Evolutionary conservation across 2,113 vertebrate species (phyloP).

Genomic region (Delphinus delphis): DNA sequence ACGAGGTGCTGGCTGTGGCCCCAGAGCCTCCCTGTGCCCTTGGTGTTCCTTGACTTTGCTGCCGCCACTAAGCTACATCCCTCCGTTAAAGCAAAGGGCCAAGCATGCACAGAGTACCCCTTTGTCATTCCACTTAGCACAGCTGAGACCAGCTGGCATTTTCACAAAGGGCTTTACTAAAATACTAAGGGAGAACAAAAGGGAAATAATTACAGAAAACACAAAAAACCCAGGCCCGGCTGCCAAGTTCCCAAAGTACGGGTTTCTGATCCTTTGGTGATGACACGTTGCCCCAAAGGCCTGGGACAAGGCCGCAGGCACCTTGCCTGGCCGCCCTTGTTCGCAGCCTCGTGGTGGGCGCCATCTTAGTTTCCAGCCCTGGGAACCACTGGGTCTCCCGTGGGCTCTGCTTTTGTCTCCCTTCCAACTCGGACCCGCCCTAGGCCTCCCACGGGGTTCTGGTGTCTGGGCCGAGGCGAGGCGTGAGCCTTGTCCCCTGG

Average conservation of each 20-base stretch:
- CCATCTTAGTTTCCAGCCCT: constrained; percentile 52
- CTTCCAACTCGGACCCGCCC: neutral
- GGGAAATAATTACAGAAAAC: constrained; percentile 80
- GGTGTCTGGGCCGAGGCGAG: neutral
- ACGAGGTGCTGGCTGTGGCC: neutral
- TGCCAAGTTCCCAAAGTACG: constrained; percentile 76
- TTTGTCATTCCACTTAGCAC: constrained; percentile 55
- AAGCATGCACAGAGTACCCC: constrained; percentile 4
- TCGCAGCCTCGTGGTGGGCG: neutral
- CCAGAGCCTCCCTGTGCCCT: neutral
- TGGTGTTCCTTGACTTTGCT: constrained; percentile 39
- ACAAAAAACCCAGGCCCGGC: constrained; percentile 68
- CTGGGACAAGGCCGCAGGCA: constrained; percentile 10
- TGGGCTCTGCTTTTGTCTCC: neutral
- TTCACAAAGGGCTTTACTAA: constrained; percentile 76
- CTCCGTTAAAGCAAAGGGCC: neutral
- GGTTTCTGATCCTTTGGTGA: constrained; percentile 70
- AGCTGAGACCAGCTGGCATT: constrained; percentile 76
- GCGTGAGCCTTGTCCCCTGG: constrained; percentile 25
- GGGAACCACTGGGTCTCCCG: neutral
- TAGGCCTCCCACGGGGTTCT: constrained; percentile 40
- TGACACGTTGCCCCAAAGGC: neutral
- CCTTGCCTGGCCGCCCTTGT: constrained; percentile 32
- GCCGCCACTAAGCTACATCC: neutral
- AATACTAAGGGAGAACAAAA: constrained; percentile 77